Percentiles rank a stretch among this genome's conserved stretches.
phyloP scores from a whole-genome alignment of 2,888 invertebrate genomes.

The Drosophila sordidapex region DNA sequence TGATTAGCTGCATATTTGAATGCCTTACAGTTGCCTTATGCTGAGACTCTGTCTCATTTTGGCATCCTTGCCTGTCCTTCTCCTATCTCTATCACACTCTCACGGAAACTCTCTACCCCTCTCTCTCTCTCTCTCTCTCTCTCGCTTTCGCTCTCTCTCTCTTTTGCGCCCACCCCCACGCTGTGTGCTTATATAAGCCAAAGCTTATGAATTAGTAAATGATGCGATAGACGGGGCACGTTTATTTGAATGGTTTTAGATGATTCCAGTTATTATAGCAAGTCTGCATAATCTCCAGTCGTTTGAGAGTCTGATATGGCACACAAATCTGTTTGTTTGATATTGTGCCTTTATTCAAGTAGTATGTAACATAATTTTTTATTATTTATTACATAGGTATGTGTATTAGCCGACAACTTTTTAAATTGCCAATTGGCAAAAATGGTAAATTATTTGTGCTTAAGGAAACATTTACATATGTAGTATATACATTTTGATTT shows the following conservation, averaged over 20 bases:
- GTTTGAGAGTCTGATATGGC: slow-evolving; percentile 11
- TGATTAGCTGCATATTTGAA: slow-evolving; percentile 69
- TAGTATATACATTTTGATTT: background rate
- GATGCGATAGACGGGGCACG: slow-evolving; percentile 46
- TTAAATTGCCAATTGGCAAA: background rate
- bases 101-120: background rate
- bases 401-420: background rate
- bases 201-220: slow-evolving; percentile 66
- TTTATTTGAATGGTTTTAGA: slow-evolving; percentile 51
- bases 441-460: background rate
- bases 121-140: background rate
- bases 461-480: background rate
- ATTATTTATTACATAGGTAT: background rate
- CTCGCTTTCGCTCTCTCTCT: too few relatives aligned
- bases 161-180: background rate
- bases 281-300: slow-evolving; percentile 26
- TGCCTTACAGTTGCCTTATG: slow-evolving; percentile 34
- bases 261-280: slow-evolving; percentile 43
- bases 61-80: background rate
- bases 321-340: slow-evolving; percentile 10
- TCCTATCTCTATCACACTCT: background rate
- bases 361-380: slow-evolving; percentile 1
- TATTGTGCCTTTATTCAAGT: slow-evolving; percentile 11
- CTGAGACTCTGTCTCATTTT: background rate
- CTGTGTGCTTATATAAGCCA: slow-evolving; percentile 24